Evolutionary conservation across 1,140 invertebrate species (phyloP).

Genomic region (Choristoneura fumiferana): DNA sequence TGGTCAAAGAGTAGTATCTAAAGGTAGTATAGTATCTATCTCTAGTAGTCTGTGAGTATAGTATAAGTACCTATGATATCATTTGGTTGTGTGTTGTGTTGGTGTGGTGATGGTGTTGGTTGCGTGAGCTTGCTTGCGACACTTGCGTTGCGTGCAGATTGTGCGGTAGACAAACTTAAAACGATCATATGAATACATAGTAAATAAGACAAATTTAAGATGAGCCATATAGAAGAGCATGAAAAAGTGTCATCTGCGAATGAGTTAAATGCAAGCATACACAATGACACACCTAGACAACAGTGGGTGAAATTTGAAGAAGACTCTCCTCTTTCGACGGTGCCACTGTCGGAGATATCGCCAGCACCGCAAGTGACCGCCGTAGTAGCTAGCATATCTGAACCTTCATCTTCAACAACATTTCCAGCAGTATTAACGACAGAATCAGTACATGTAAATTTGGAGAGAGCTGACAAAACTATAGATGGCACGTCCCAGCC

Average conservation of each 20-base stretch:
- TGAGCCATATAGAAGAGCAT: slow-evolving; percentile 50
- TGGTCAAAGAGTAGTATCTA: no score
- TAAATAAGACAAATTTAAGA: slow-evolving; percentile 31
- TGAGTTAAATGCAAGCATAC: slow-evolving; percentile 53
- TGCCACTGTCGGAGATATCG: slow-evolving; percentile 29
- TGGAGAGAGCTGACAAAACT: slow-evolving; percentile 60
- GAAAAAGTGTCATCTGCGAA: slow-evolving; percentile 28
- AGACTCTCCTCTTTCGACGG: slow-evolving; percentile 45
- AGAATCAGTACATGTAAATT: slow-evolving; percentile 66
- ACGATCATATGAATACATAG: not conserved
- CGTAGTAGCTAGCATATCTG: slow-evolving; percentile 25
- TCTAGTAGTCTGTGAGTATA: no score
- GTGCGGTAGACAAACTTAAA: no score
- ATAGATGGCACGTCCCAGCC: slow-evolving; percentile 49
- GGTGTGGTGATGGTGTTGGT: not conserved
- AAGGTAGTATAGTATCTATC: no score
- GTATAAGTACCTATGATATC: no score
- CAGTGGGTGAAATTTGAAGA: slow-evolving; percentile 73
- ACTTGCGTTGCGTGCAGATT: no score
- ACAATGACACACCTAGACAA: slow-evolving; percentile 47
- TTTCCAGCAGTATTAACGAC: slow-evolving; percentile 63
- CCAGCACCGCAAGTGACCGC: slow-evolving; percentile 25
- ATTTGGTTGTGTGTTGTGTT: no score
- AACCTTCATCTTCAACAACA: slow-evolving; percentile 26
- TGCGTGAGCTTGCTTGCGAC: no score